Base-by-base conservation (phyloP, 2,797 vertebrate species). In the Trachops cirrhosus region DNA sequence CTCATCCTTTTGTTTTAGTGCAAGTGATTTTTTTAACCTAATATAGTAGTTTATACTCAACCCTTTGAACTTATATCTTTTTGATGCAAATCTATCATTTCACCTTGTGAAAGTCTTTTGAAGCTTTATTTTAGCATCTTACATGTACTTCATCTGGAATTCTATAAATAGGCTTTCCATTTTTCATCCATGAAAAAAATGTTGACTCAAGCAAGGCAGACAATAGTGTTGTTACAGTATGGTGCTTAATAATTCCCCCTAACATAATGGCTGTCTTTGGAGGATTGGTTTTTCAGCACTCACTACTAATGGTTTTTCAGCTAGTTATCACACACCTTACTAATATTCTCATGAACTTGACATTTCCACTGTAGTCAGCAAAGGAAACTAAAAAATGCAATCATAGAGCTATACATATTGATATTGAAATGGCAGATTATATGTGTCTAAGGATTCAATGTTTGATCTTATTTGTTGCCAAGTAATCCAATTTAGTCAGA, bases 391-490 rank as follows among this genome's bases (percentile, higher is more conserved):
- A 89, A 89, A 95, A 39, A 52, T 12, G n/a, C 4, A 93, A 15
- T 57, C 41, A 1, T 5, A 24, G 2, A 64, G 19, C 67, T 59
- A 15, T n/a, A 74, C 32, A 52, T 64, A 62, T 0, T 78, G 14
- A 18, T 52, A n/a, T 2, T 64, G 41, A 73, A 54, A 32, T 80
- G 67, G 59, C 1, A 89, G 57, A 57, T 70, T 85, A 57, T 32
- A 22, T 50, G 80, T 64, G 26, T 70, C 37, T 70, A 59, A 78
- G 48, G 48, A 39, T 74, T 11, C 32, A 85, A 9, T 71, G 52
- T 90, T 94, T 85, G 41, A 79, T 93, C 62, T 93, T 86, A 92
- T 22, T 97, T 95, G 52, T 75, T 95, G 75, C 29, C 32, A 21
- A 37, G 18, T 84, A 95, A 73, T 89, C 41, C 50, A 41, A 14